phyloP scores from a whole-genome alignment of 2,113 vertebrate genomes.

The Crotalus helleri region DNA sequence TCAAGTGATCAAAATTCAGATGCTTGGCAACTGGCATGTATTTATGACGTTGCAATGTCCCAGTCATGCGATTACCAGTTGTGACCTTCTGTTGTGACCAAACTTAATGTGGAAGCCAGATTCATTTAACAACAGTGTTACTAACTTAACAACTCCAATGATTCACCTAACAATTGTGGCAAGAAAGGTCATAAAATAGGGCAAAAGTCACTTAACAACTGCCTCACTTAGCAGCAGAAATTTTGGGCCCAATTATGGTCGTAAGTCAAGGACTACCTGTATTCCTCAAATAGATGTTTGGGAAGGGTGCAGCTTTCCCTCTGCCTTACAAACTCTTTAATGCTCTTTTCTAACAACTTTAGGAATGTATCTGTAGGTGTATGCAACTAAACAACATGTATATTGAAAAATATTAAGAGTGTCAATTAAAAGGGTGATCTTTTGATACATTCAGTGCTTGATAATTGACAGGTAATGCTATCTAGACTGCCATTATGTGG shows the following conservation, averaged over 20 bases:
- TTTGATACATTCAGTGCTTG: background rate
- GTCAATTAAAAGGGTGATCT: background rate
- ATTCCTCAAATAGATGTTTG: background rate
- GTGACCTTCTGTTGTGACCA: background rate
- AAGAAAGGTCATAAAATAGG: background rate
- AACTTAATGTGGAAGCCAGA: background rate
- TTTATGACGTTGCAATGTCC: background rate
- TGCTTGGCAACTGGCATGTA: background rate
- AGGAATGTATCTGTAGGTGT: background rate
- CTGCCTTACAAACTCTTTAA: background rate
- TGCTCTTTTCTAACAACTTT: background rate
- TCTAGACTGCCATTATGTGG: background rate
- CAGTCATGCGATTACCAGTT: background rate
- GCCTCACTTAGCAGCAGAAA: background rate
- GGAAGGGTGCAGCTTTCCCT: background rate
- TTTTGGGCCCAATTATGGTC: background rate
- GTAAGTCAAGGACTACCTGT: background rate
- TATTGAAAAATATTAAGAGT: background rate
- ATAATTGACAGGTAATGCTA: background rate
- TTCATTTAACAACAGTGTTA: background rate
- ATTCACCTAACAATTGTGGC: background rate
- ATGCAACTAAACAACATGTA: background rate
- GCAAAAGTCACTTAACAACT: too few relatives aligned
- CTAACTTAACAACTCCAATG: background rate
- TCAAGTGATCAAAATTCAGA: background rate